phyloP scores from a whole-genome alignment of 2,797 vertebrate species.

The Notolabrus celidotus region DNA sequence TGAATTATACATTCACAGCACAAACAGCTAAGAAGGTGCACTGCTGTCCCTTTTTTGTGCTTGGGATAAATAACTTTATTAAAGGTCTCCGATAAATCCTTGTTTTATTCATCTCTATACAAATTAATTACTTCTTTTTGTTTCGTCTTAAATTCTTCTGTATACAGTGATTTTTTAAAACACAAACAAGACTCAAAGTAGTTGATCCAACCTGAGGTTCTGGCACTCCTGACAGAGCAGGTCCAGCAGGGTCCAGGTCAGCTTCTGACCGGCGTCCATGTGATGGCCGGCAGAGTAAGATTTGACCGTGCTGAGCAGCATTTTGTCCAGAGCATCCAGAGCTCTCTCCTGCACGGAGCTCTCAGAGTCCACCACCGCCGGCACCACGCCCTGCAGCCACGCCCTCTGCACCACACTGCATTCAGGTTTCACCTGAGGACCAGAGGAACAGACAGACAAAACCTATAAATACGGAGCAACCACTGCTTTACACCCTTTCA shows the following conservation, averaged over 20 bases:
- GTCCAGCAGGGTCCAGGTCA: constrained; percentile 91
- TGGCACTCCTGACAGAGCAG: constrained; percentile 87
- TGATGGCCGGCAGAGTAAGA: constrained; percentile 54
- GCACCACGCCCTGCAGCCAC: constrained; percentile 90
- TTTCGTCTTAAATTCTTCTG: no score
- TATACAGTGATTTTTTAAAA: no score
- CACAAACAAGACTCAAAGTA: not conserved
- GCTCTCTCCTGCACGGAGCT: constrained; percentile 92
- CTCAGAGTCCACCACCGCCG: constrained; percentile 89
- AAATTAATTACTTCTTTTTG: no score
- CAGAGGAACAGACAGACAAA: not conserved
- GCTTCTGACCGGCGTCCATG: constrained; percentile 80
- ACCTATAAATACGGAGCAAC: no score
- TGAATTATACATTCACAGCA: no score
- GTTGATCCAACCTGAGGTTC: constrained; percentile 86
- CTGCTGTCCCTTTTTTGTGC: no score
- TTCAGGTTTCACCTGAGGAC: constrained; percentile 81
- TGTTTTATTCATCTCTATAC: no score
- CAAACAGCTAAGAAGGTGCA: no score
- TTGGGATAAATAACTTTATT: no score
- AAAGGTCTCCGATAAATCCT: no score
- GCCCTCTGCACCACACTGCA: constrained; percentile 87
- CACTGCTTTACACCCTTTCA: no score
- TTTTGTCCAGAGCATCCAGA: constrained; percentile 89
- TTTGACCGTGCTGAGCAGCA: constrained; percentile 88